Evolutionary conservation across 1,140 invertebrate species (phyloP).

Genomic region (Leptestheria dahalacensis): DNA sequence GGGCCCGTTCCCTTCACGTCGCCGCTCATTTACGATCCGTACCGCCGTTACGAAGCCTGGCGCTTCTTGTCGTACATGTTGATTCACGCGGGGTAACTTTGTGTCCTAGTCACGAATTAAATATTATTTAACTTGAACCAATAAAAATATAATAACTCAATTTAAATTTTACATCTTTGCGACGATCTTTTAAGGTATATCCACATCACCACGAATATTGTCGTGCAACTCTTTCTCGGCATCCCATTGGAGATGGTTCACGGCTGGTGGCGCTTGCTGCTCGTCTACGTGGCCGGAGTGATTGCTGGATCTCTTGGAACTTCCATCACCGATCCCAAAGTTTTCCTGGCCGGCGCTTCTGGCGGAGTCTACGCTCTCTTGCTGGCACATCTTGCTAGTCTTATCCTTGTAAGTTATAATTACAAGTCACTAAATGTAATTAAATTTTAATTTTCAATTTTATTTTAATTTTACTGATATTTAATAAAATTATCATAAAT

Average conservation of each 20-base stretch:
- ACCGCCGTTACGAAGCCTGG: constrained; percentile 74
- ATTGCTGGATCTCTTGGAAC: constrained; percentile 73
- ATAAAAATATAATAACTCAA: background rate
- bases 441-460: background rate
- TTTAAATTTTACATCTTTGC: background rate
- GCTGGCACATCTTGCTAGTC: constrained; percentile 84
- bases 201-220: constrained; percentile 78
- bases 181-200: no score
- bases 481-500: no score
- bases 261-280: constrained; percentile 72
- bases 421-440: background rate
- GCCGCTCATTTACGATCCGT: constrained; percentile 78
- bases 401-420: constrained; percentile 56
- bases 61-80: constrained; percentile 91
- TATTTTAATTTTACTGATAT: constrained; percentile 16
- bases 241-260: constrained; percentile 92
- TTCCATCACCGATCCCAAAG: constrained; percentile 71
- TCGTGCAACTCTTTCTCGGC: constrained; percentile 82
- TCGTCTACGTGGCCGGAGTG: constrained; percentile 59
- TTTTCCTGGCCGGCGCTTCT: constrained; percentile 82
- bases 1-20: constrained; percentile 52
- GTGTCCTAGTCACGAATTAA: background rate
- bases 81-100: constrained; percentile 45
- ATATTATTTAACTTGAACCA: constrained; percentile 4
- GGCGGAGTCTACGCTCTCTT: constrained; percentile 92